Base-by-base conservation (phyloP, 2,797 vertebrate genomes). In the Acanthurus lineatus region DNA sequence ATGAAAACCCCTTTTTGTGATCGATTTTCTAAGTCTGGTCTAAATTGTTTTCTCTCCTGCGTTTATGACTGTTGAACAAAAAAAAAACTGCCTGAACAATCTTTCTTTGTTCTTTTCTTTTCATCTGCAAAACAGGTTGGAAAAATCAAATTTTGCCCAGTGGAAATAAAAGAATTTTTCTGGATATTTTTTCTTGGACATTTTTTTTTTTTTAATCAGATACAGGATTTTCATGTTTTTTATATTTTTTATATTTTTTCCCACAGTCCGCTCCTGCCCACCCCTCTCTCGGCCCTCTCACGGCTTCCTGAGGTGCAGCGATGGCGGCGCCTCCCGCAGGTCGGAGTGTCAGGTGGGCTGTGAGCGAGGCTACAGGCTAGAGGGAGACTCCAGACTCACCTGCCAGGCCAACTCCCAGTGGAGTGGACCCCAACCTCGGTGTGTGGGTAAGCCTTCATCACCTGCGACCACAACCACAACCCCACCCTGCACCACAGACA, bases 401-500 rank as follows among this genome's bases (percentile, higher is more conserved):
- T 99, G 98, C 86, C 96, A 96, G 93, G 96, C 93, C 88, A 96
- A 94, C 47, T 95, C 95, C 49, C 96, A 96, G 83, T 99, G 98
- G 98, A 98, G 97, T 88, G 94, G 95, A 79, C 87, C 95, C 82
- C 96, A 96, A 72, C 97, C 97, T 51, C 96, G 92, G 69, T 99
- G 98, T 96, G 95, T 97, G 83, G 98, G 98, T 99, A 97, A 93
- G 97, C 95, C 89, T 88, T 80, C 85, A 54, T 69, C 75, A 20
- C 49, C 57, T 53, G 42, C 17, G 22, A 32, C 28, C 28, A 32
- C 28, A 47, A 52, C 53, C 73, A 45, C 45, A 22, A 0, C 62
- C 38, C 61, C 16, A 51, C 47, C 51, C 54, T n/a, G 10, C 69
- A 14, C 32, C 25, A 28, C 11, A 59, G 45, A 47, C 42, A 25